These are phyloP conservation scores for Platygyra sinensis DNA, from an alignment of 64 coral and sea anemone genomes.

Conservation along the genomic window DNA sequence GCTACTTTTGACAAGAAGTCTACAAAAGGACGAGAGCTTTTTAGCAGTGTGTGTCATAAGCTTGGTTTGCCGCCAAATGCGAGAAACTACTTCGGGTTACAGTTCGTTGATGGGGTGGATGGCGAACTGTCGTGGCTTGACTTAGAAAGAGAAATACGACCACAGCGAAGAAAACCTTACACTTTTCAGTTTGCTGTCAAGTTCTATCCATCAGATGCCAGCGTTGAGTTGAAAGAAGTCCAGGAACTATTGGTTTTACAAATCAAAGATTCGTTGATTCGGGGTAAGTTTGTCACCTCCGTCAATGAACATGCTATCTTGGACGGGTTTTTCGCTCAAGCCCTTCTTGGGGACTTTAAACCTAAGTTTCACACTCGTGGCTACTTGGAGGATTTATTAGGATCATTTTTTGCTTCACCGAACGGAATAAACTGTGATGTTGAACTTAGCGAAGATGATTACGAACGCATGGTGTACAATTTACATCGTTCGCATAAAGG, in stretches of 20 bases:
- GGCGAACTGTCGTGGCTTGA: constrained; percentile 91
- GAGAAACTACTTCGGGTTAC: constrained; percentile 71
- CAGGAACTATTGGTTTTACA: constrained; percentile 77
- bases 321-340: constrained; percentile 87
- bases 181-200: constrained; percentile 93
- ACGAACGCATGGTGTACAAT: constrained; percentile 78
- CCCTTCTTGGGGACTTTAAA: constrained; percentile 82
- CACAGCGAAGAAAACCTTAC: constrained; percentile 81
- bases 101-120: constrained; percentile 77
- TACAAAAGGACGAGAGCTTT: constrained; percentile 73
- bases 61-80: constrained; percentile 61
- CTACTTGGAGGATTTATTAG: constrained; percentile 85
- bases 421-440: constrained; percentile 87
- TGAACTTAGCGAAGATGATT: constrained; percentile 69
- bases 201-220: constrained; percentile 75
- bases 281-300: constrained; percentile 70
- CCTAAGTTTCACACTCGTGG: constrained; percentile 75
- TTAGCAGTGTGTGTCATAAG: constrained; percentile 61
- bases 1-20: constrained; percentile 82
- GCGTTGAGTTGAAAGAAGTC: constrained; percentile 33
- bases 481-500: constrained; percentile 75
- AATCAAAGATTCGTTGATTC: constrained; percentile 85
- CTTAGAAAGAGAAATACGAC: constrained; percentile 54
- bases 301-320: constrained; percentile 76
- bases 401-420: constrained; percentile 79